Evolutionary conservation across 2,797 vertebrate species (phyloP).

Genomic region (Halcyon chelicuti): DNA sequence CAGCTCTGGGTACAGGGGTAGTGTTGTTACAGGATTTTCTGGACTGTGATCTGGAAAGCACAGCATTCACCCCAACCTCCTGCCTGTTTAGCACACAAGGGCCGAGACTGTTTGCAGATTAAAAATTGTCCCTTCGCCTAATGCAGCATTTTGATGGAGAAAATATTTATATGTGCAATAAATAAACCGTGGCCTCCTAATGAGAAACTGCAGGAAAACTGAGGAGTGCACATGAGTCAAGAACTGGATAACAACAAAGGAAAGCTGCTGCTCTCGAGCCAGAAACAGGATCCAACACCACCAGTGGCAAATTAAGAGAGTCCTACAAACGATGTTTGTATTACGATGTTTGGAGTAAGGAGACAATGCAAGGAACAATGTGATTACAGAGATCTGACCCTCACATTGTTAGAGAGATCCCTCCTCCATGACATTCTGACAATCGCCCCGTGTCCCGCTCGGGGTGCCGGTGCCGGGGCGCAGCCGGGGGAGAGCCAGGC

Average conservation of each 20-base stretch:
- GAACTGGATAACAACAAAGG: slow-evolving; percentile 9
- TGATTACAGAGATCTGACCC: slow-evolving; percentile 22
- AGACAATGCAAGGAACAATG: slow-evolving; percentile 55
- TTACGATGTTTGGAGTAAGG: not conserved
- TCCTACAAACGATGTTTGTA: not conserved
- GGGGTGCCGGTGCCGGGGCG: accelerated
- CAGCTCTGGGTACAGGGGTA: not conserved
- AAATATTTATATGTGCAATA: not conserved
- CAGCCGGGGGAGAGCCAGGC: not conserved
- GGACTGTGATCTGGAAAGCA: accelerated
- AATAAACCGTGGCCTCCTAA: not conserved
- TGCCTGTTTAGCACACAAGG: not conserved
- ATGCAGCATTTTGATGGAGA: not conserved
- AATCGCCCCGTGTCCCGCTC: accelerated
- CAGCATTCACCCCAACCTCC: not conserved
- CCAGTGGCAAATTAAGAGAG: not conserved
- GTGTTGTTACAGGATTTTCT: not conserved
- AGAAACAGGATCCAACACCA: slow-evolving; percentile 18
- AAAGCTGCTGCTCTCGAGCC: slow-evolving; percentile 25
- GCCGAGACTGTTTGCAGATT: not conserved
- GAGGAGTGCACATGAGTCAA: not conserved
- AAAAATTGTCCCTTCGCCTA: not conserved
- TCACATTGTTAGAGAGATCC: not conserved
- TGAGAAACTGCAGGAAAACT: not conserved
- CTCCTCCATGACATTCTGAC: not conserved